Evolutionary conservation across 2,888 invertebrate species (phyloP).

Genomic region (Crepidodera aurea): DNA sequence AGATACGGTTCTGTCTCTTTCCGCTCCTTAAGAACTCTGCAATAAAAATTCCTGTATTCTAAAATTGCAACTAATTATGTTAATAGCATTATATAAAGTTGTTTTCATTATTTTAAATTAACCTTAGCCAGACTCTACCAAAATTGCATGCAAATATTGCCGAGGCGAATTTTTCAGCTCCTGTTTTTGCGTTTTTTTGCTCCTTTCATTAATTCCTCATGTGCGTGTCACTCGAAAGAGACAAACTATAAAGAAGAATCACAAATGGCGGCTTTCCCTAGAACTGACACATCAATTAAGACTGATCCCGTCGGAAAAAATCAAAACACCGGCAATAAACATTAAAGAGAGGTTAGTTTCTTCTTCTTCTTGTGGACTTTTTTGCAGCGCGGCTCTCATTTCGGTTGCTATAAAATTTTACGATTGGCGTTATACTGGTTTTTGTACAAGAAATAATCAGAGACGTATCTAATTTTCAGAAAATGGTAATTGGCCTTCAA

Average conservation of each 20-base stretch:
- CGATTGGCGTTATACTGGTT: slow-evolving; percentile 43
- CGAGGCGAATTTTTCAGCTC: slow-evolving; percentile 35
- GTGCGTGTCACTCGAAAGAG: slow-evolving; percentile 30
- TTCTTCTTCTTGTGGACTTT: slow-evolving; percentile 49
- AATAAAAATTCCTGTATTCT: slow-evolving; percentile 38
- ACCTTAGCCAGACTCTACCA: slow-evolving; percentile 29
- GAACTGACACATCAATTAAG: slow-evolving; percentile 59
- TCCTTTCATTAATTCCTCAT: slow-evolving; percentile 24
- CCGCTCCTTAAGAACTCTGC: slow-evolving; percentile 17
- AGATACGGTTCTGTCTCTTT: slow-evolving; percentile 14
- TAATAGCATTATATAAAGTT: slow-evolving; percentile 44
- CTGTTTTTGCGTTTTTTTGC: slow-evolving; percentile 28
- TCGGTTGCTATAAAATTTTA: slow-evolving; percentile 58
- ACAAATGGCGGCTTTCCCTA: slow-evolving; percentile 56
- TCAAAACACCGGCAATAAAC: slow-evolving; percentile 57
- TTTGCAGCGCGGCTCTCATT: slow-evolving; percentile 52
- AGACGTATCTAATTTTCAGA: slow-evolving; percentile 18
- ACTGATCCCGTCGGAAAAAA: slow-evolving; percentile 55
- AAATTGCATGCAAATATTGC: slow-evolving; percentile 41
- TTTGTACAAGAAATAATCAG: slow-evolving; percentile 10
- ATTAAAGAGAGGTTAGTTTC: slow-evolving; percentile 49
- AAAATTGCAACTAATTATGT: slow-evolving; percentile 44
- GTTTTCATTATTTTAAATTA: slow-evolving; percentile 45
- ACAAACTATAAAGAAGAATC: slow-evolving; percentile 54
- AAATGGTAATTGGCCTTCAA: slow-evolving; percentile 2